Percentiles rank a stretch among this genome's conserved stretches.
Evolutionary conservation across 2,888 invertebrate species (phyloP).

Genomic region (Odontocolon sp.): DNA sequence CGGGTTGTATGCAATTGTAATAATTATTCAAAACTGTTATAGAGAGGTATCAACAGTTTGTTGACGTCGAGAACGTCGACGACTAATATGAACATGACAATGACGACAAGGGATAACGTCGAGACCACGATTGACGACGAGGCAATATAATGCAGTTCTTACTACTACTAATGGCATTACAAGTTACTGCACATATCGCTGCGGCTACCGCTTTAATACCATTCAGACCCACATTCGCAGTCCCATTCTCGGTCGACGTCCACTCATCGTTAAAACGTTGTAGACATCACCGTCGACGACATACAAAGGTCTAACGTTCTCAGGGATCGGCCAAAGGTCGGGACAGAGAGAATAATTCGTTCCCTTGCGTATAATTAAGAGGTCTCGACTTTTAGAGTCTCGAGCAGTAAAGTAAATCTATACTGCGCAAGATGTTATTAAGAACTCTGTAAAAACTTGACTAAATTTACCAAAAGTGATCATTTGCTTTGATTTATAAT

Average conservation of each 20-base stretch:
- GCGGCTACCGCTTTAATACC: too few species aligned
- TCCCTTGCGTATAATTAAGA: constrained; percentile 44
- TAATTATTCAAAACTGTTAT: constrained; percentile 58
- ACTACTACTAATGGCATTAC: constrained; percentile 9
- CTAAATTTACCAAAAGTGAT: too few species aligned
- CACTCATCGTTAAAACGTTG: constrained; percentile 10
- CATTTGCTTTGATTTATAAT: too few species aligned
- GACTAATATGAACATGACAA: constrained; percentile 9
- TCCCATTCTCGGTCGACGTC: background rate
- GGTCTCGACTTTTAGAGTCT: constrained; percentile 14
- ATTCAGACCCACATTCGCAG: background rate
- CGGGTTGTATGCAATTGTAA: constrained; percentile 39
- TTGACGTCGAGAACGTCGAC: constrained; percentile 5
- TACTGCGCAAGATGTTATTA: too few species aligned
- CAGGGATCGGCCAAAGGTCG: constrained; percentile 35
- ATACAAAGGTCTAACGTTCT: constrained; percentile 32
- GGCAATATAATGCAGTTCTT: constrained; percentile 19
- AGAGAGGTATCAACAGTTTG: background rate
- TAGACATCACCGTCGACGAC: constrained; percentile 5
- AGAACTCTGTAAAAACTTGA: too few species aligned
- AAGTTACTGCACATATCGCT: too few species aligned
- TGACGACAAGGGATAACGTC: constrained; percentile 19
- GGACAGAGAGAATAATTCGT: constrained; percentile 30
- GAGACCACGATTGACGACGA: constrained; percentile 38
- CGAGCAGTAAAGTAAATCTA: background rate